A percentile compares a stretch with the other conserved stretches of the same genome.
Evolutionary conservation across 1,140 invertebrate species (phyloP).

Genomic region (Papilio machaon): DNA sequence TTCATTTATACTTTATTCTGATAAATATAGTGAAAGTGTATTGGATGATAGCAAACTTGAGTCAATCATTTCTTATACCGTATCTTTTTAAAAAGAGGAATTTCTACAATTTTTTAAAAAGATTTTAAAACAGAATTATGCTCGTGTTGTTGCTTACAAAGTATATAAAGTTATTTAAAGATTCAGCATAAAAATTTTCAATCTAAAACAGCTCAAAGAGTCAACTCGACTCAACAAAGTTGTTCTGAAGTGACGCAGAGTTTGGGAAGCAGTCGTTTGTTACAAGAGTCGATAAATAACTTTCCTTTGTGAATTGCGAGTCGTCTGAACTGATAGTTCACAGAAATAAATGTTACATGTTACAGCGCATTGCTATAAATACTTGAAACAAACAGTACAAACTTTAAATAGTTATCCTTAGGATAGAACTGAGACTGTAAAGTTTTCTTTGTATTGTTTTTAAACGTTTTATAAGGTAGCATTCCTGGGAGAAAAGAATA

Average conservation of each 20-base stretch:
- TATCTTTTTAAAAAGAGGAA: not conserved
- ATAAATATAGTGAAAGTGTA: not conserved
- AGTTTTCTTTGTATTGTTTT: not conserved
- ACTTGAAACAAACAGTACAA: slow-evolving; percentile 6
- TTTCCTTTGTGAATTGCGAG: slow-evolving; percentile 23
- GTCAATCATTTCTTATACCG: too few relatives aligned
- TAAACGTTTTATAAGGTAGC: not conserved
- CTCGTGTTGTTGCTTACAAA: not conserved
- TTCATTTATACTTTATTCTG: not conserved
- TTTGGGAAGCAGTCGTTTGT: slow-evolving; percentile 22
- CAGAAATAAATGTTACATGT: slow-evolving; percentile 19
- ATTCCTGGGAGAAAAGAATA: not conserved
- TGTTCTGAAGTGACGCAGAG: slow-evolving; percentile 14
- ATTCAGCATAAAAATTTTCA: not conserved
- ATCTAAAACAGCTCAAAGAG: slow-evolving; percentile 24
- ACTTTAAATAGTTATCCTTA: not conserved
- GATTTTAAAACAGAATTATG: not conserved
- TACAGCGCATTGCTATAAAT: slow-evolving; percentile 16
- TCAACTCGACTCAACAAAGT: slow-evolving; percentile 10
- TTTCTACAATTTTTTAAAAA: not conserved
- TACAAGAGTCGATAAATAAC: slow-evolving; percentile 18
- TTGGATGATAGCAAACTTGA: too few relatives aligned
- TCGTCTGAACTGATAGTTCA: slow-evolving; percentile 17
- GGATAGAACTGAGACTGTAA: not conserved
- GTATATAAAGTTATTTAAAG: not conserved